Base-by-base conservation (phyloP, 1,140 invertebrate species). In the Ericerus pela region DNA sequence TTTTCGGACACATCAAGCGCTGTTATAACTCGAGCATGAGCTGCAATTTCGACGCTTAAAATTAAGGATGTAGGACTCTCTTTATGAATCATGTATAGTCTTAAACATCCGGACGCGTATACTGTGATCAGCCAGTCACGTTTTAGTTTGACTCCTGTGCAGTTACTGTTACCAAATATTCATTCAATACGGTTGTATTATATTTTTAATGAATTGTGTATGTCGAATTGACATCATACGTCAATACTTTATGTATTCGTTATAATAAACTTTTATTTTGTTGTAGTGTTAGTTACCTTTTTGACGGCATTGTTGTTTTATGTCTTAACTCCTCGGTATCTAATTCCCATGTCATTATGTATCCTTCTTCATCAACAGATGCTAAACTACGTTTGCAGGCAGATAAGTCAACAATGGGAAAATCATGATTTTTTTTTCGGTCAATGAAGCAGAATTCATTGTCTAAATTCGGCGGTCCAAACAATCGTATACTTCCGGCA, bases 101-200 rank as follows among this genome's bases (percentile, higher is more conserved):
- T 57, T 12, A 75, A 58, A 57, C 74, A 72, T n/a, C 74, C 74
- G 18, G 70, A 72, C 1, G 70, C 71, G 64, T 70, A 76, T 0
- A 62, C 69, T 16, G 64, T 70, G 12, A 72, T 59, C 1, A 75
- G 53, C 20, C 67, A 60, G 30, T 65, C 60, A 27, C 58, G 51
- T 60, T 58, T 62, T 26, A 65, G 24, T 53, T 62, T 59, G 11
- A 66, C 24, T 57, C 60, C 61, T 43, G 62, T 63, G 30, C 63
- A 64, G 22, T 61, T 51, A 55, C 54, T 64, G 38, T 63, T 65
- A 28, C 33, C 56, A 58, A 10, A 58, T 11, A 22, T 53, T n/a
- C n/a, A n/a, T n/a, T 53, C 30, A 26, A 58, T 14, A 51, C 10
- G 10, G 31, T n/a, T 29, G 27, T 53, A n/a, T 53, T 18, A 53